phyloP scores from a whole-genome alignment of 2,113 vertebrate species.

The Datnioides undecimradiatus region DNA sequence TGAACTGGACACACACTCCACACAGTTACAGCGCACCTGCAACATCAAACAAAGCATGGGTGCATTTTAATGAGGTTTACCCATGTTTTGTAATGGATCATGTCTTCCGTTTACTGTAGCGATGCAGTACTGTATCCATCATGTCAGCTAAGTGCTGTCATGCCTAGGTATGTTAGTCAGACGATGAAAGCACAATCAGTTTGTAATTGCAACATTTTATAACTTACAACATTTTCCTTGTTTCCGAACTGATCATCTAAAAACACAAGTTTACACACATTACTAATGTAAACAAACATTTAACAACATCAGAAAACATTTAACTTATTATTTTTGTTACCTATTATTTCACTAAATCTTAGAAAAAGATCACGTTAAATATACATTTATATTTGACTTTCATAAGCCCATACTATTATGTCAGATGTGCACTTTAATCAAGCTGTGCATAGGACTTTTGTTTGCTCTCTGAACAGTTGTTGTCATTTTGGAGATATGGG shows the following conservation, averaged over 20 bases:
- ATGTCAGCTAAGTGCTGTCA: neutral
- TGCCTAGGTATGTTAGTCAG: neutral
- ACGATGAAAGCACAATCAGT: neutral
- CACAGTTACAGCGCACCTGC: conserved; percentile 95
- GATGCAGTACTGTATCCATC: neutral
- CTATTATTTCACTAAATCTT: neutral
- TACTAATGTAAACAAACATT: neutral
- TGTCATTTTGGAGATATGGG: neutral
- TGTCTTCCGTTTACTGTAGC: neutral
- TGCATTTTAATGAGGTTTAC: conserved; percentile 39
- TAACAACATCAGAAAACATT: neutral
- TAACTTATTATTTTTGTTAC: neutral
- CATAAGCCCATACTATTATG: neutral
- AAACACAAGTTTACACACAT: neutral
- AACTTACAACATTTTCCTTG: neutral
- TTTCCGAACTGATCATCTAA: neutral
- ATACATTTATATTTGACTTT: neutral
- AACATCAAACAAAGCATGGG: conserved; percentile 44
- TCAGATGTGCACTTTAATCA: neutral
- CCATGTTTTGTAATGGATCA: conserved; percentile 5
- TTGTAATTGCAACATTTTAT: too few species aligned
- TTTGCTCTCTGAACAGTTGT: neutral
- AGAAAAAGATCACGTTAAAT: neutral
- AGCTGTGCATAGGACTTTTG: neutral
- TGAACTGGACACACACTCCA: conserved; percentile 96